These are phyloP conservation scores for Apeltes quadracus DNA, from an alignment of 2,113 vertebrate genomes.

Conservation along the genomic window DNA sequence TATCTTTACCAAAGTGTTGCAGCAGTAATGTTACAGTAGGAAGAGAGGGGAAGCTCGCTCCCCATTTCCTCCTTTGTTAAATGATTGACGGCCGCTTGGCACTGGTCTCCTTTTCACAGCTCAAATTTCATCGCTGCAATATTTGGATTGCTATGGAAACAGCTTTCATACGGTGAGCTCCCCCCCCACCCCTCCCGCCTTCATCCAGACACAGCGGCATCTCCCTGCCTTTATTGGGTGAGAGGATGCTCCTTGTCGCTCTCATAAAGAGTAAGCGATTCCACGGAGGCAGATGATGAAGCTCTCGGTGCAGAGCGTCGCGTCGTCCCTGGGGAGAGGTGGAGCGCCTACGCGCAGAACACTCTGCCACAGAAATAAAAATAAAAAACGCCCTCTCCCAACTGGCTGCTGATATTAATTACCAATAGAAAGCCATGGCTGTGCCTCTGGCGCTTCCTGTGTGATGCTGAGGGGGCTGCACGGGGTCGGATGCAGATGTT, in stretches of 20 bases:
- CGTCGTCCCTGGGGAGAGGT: conserved; percentile 61
- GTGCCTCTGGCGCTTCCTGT: conserved; percentile 48
- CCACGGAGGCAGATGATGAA: conserved; percentile 60
- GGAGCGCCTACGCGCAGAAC: conserved; percentile 48
- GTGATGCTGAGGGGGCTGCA: conserved; percentile 23
- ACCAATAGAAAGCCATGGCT: conserved; percentile 43
- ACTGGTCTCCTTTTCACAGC: conserved; percentile 44
- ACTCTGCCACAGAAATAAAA: conserved; percentile 54
- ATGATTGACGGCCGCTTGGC: conserved; percentile 67
- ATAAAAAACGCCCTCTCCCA: conserved; percentile 50
- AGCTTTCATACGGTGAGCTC: conserved; percentile 48
- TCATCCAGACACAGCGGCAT: conserved; percentile 58
- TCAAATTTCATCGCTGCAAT: conserved; percentile 62
- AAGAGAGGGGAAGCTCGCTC: conserved; percentile 38
- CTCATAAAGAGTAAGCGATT: conserved; percentile 75
- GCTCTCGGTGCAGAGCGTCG: conserved; percentile 39
- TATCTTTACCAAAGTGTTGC: conserved; percentile 52
- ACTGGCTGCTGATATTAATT: conserved; percentile 78
- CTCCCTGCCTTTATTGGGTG: conserved; percentile 60
- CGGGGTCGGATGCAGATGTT: conserved; percentile 58
- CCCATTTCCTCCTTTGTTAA: conserved; percentile 59
- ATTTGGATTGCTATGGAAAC: conserved; percentile 81
- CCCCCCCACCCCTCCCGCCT: conserved; percentile 1
- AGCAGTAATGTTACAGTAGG: conserved; percentile 39
- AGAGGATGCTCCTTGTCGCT: conserved; percentile 61